Evolutionary conservation across 23 tunicate genomes (phyloP).

Genomic region (Styela plicata): DNA sequence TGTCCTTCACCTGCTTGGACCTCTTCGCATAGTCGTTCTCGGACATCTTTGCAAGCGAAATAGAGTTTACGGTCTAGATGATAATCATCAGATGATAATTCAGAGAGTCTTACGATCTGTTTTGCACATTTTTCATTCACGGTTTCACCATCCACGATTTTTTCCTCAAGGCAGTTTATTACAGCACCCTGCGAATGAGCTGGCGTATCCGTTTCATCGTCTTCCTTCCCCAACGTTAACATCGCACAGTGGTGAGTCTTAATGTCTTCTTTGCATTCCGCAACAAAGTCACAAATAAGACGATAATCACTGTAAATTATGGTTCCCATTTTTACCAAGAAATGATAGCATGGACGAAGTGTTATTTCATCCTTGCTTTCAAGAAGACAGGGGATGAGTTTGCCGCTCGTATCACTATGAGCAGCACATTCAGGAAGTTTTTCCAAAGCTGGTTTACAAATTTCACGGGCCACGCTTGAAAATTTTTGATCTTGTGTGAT

Average conservation of each 20-base stretch:
- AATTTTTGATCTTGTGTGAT: constrained; percentile 54
- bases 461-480: constrained; percentile 29
- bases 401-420: constrained; percentile 31
- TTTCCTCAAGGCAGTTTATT: constrained; percentile 60
- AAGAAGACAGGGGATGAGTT: constrained; percentile 64
- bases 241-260: constrained; percentile 40
- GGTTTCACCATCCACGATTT: constrained; percentile 24
- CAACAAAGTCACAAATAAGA: constrained; percentile 69
- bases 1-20: constrained; percentile 73
- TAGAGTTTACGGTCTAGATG: constrained; percentile 77
- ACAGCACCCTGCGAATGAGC: constrained; percentile 71
- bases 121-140: constrained; percentile 42
- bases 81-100: constrained; percentile 79
- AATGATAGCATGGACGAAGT: constrained; percentile 31
- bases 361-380: constrained; percentile 40
- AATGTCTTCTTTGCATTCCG: constrained; percentile 56
- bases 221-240: neutral
- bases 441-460: constrained; percentile 26
- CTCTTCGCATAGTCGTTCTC: constrained; percentile 60
- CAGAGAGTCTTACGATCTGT: constrained; percentile 50
- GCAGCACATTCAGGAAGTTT: constrained; percentile 32
- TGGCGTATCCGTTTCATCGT: constrained; percentile 8
- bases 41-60: constrained; percentile 59
- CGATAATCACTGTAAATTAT: constrained; percentile 74
- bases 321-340: constrained; percentile 49